phyloP scores from a whole-genome alignment of 2,113 vertebrate species.

The Sturnira hondurensis region DNA sequence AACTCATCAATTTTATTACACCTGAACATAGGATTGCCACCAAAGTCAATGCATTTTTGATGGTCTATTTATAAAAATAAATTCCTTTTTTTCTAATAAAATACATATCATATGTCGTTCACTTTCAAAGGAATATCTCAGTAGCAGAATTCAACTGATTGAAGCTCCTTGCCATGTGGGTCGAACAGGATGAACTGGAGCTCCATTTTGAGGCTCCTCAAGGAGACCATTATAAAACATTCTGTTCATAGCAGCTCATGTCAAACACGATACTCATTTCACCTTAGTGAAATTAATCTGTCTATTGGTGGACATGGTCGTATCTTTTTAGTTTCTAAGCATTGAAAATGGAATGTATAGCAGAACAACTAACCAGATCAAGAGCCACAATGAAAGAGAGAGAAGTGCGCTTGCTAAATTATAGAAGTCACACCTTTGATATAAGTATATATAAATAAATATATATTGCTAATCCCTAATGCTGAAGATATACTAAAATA shows the following conservation, averaged over 20 bases:
- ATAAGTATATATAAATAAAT: neutral
- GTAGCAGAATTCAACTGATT: neutral
- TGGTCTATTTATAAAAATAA: conserved; percentile 70
- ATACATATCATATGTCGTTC: conserved; percentile 41
- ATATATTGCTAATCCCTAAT: neutral
- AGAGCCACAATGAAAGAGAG: neutral
- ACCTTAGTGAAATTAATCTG: neutral
- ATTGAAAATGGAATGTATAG: neutral
- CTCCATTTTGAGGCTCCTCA: neutral
- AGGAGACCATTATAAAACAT: conserved; percentile 37
- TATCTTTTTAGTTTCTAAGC: neutral
- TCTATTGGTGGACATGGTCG: neutral
- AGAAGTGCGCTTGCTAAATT: neutral
- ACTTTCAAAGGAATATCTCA: neutral
- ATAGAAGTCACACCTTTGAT: neutral
- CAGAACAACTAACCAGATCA: neutral
- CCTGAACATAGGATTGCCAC: conserved; percentile 58
- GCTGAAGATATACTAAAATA: neutral
- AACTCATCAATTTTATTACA: conserved; percentile 82
- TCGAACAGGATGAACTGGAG: neutral
- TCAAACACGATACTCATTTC: conserved; percentile 9
- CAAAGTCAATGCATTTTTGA: conserved; percentile 64
- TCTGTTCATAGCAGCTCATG: neutral
- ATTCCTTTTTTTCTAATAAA: conserved; percentile 56
- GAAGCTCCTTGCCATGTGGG: neutral